Percentiles rank a stretch among this genome's conserved stretches.
Evolutionary conservation across 2,888 invertebrate species (phyloP).

Genomic region (Pachydiplax longipennis): DNA sequence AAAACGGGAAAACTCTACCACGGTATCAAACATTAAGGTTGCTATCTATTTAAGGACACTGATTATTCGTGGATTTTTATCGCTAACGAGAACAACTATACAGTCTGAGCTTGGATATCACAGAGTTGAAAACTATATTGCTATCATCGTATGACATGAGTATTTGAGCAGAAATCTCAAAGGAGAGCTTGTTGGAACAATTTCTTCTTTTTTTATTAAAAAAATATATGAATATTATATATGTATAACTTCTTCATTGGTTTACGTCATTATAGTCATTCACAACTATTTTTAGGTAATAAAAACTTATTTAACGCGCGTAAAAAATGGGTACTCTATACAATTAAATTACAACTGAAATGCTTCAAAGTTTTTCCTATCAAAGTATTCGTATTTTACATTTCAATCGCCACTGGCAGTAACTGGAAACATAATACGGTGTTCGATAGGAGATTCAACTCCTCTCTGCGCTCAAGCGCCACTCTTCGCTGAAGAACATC

Average conservation of each 20-base stretch:
- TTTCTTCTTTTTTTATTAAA: neutral
- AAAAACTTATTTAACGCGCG: neutral
- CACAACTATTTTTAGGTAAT: neutral
- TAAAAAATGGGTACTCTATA: neutral
- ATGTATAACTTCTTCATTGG: neutral
- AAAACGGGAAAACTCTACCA: no score
- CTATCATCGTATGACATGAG: no score
- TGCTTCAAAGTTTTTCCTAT: neutral
- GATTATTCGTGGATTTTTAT: no score
- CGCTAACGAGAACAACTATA: no score
- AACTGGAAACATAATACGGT: neutral
- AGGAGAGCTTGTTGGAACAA: neutral
- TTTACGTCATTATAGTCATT: neutral
- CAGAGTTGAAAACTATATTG: no score
- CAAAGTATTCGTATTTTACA: neutral
- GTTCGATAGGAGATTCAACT: neutral
- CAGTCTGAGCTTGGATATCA: no score
- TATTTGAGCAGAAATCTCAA: neutral
- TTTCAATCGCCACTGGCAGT: neutral
- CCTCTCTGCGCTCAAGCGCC: neutral
- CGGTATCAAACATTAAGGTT: no score
- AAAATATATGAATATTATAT: neutral
- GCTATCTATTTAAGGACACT: no score
- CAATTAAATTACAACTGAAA: neutral
- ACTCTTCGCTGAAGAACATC: neutral